Conservation (phyloP, 2,797 vertebrate species). For the Borostomias antarcticus region DNA sequence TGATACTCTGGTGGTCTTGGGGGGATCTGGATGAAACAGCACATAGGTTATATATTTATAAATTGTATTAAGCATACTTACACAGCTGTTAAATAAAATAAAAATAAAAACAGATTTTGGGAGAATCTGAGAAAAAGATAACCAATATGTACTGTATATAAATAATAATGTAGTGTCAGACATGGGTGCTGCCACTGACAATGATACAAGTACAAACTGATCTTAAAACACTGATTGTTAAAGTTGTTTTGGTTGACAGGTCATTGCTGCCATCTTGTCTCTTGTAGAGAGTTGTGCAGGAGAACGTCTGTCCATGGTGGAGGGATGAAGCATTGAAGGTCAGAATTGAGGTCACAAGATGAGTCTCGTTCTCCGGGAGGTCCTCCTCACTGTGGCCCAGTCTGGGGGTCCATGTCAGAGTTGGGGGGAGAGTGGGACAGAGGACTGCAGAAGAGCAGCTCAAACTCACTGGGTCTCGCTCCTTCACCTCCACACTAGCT, state of each 20-base stretch:
- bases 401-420: slow-evolving; percentile 59
- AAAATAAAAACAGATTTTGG: too few species aligned
- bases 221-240: slow-evolving; percentile 59
- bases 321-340: slow-evolving; percentile 63
- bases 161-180: slow-evolving; percentile 33
- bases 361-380: neutral
- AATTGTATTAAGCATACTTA: too few species aligned
- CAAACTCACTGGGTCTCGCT: slow-evolving; percentile 57
- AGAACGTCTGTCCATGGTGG: slow-evolving; percentile 52
- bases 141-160: slow-evolving; percentile 31
- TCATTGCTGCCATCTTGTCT: slow-evolving; percentile 41
- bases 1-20: slow-evolving; percentile 47
- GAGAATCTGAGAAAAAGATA: slow-evolving; percentile 57
- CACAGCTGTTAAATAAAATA: too few species aligned
- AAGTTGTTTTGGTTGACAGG: slow-evolving; percentile 29
- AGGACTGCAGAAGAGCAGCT: slow-evolving; percentile 53
- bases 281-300: slow-evolving; percentile 56
- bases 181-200: slow-evolving; percentile 59
- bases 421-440: slow-evolving; percentile 59
- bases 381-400: slow-evolving; percentile 46
- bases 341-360: slow-evolving; percentile 43
- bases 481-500: slow-evolving; percentile 48
- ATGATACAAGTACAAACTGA: neutral
- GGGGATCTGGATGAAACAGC: slow-evolving; percentile 43
- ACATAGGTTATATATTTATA: neutral